Evolutionary conservation across 2,797 vertebrate species (phyloP).

Genomic region (Enteromius viviparus): DNA sequence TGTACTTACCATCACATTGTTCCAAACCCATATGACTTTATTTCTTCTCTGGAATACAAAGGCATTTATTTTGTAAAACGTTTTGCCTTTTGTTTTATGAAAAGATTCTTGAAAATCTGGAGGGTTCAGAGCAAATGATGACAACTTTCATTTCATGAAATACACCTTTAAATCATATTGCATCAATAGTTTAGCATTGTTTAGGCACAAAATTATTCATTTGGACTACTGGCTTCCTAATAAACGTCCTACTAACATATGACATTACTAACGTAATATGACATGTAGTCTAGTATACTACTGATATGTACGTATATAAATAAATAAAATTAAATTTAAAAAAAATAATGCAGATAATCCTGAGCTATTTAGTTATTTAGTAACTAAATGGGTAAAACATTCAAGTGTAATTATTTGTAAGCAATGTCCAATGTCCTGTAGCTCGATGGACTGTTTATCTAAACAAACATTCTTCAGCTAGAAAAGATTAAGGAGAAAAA

Average conservation of each 20-base stretch:
- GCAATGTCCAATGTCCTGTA: neutral
- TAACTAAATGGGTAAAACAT: too few species aligned
- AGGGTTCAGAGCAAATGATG: neutral
- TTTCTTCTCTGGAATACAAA: neutral
- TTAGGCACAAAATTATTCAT: neutral
- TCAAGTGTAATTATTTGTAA: neutral
- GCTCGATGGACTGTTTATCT: neutral
- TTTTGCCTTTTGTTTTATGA: neutral
- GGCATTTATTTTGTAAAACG: neutral
- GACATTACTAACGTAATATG: too few species aligned
- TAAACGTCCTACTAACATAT: neutral
- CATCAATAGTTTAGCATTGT: neutral
- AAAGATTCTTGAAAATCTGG: neutral
- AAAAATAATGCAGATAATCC: neutral
- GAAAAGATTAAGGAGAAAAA: neutral
- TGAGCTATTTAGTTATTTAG: neutral
- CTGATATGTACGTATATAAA: neutral
- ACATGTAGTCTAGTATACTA: neutral
- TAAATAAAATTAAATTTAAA: neutral
- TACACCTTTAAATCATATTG: neutral
- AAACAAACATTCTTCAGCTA: neutral
- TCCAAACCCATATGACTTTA: neutral
- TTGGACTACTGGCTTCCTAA: neutral
- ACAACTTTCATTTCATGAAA: neutral
- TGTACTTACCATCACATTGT: neutral